Evolutionary conservation across 2,797 vertebrate species (phyloP).

Genomic region (Galagoides demidoff): DNA sequence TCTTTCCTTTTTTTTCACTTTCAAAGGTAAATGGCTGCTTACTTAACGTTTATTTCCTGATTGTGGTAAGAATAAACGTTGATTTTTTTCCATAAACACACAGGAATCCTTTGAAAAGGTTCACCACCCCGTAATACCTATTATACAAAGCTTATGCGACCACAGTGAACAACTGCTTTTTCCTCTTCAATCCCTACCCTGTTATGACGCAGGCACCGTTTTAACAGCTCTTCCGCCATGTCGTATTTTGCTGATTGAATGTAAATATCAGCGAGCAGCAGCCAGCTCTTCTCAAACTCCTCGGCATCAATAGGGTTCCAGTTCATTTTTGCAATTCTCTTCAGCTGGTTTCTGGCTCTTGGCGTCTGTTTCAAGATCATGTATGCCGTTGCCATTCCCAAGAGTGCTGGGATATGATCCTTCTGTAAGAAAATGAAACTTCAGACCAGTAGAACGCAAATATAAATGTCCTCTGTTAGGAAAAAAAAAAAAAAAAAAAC

Average conservation of each 20-base stretch:
- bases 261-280: constrained; percentile 98
- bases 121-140: background rate
- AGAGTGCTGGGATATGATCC: constrained; percentile 95
- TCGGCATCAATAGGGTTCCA: constrained; percentile 97
- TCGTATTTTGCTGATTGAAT: constrained; percentile 98
- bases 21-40: constrained; percentile 52
- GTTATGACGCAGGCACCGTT: constrained; percentile 95
- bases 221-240: constrained; percentile 95
- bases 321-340: constrained; percentile 97
- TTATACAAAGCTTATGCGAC: constrained; percentile 45
- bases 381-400: constrained; percentile 97
- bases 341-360: constrained; percentile 96
- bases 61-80: constrained; percentile 34
- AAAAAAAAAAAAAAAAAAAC: constrained; percentile 36
- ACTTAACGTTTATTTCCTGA: constrained; percentile 40
- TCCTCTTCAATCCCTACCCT: constrained; percentile 88
- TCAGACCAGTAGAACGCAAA: constrained; percentile 21
- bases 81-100: constrained; percentile 20
- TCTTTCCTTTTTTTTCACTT: background rate
- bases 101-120: background rate
- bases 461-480: background rate
- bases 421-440: constrained; percentile 88
- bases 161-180: constrained; percentile 13
- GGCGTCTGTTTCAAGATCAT: constrained; percentile 99
- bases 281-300: constrained; percentile 99